Evolutionary conservation across 2,888 invertebrate species (phyloP), one percentile per base, ranked within the genome.

Genomic region (Pyrrhia umbra): DNA sequence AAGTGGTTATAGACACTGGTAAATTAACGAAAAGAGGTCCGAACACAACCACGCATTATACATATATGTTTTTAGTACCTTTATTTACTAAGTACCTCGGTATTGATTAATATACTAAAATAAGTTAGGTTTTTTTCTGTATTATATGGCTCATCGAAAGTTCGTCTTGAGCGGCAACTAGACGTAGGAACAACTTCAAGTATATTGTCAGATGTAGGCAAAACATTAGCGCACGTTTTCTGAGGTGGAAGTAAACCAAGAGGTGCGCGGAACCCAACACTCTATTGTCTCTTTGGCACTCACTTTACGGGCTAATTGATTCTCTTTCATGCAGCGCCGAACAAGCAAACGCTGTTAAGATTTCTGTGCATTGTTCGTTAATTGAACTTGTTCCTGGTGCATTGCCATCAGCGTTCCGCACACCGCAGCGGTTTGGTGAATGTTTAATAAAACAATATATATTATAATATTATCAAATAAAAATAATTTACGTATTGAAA

Each of bases 321-420:
- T 90, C 89, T 88, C 89, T 89, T 91, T 89, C 85, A 90, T 86
- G 85, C 86, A 85, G 86, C 83, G 83, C 80, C 82, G 86, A 87
- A 87, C 89, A 89, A 90, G 91, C 90, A 92, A 92, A 90, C 84
- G 88, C 86, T 88, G 88, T 88, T 89, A 89, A 89, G 88, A 90
- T 86, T 90, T 88, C 85, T 83, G 82, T 85, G 85, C 86, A 89
- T 91, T 92, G 90, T 91, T 88, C 83, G 83, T 85, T 91, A 91
- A 92, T 91, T 91, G 90, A 88, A 90, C 82, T 86, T 84, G 85
- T 86, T 85, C 77, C 77, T 75, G 68, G 81, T 77, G 82, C 81
- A 81, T 62, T 76, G 76, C 75, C 57, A 54, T 68, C 49, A 47
- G 51, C 57, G 57, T 60, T 43, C 20, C 49, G 55, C 43, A 65